Percentiles rank a stretch among this genome's conserved stretches.
Evolutionary conservation across 1,140 invertebrate species (phyloP).

Genomic region (Leptinotarsa lineolata): DNA sequence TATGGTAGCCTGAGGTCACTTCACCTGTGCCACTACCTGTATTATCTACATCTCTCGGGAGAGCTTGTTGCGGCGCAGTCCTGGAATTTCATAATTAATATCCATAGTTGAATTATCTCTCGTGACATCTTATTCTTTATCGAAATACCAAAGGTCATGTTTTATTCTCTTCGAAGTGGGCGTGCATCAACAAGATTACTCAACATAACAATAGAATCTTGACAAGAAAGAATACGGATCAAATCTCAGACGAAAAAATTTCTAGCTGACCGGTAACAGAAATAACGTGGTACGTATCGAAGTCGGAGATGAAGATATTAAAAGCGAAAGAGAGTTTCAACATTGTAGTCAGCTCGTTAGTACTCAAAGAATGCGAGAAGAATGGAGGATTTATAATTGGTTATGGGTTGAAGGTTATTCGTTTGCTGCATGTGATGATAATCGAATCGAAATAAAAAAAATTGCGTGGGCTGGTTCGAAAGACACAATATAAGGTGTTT

Average conservation of each 20-base stretch:
- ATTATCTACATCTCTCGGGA: too few species aligned
- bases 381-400: slow-evolving; percentile 6
- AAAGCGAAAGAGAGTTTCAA: neutral
- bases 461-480: neutral
- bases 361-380: neutral
- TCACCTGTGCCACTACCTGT: too few species aligned
- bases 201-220: slow-evolving; percentile 12
- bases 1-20: too few species aligned
- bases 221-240: neutral
- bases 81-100: neutral
- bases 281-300: neutral
- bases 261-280: too few species aligned
- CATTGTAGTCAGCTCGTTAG: slow-evolving; percentile 5
- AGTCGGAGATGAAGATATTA: slow-evolving; percentile 1
- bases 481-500: neutral
- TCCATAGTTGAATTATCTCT: neutral
- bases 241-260: neutral
- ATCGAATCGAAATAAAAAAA: neutral
- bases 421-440: neutral
- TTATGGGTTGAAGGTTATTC: slow-evolving; percentile 5
- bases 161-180: slow-evolving; percentile 11
- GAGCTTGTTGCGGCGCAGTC: too few species aligned
- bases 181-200: slow-evolving; percentile 14
- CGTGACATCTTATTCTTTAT: neutral
- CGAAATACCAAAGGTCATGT: slow-evolving; percentile 19